Percentiles rank a stretch among this genome's conserved stretches.
These are phyloP conservation scores for Gallinago media DNA, from an alignment of 2,113 vertebrate genomes.

Conservation along the genomic window DNA sequence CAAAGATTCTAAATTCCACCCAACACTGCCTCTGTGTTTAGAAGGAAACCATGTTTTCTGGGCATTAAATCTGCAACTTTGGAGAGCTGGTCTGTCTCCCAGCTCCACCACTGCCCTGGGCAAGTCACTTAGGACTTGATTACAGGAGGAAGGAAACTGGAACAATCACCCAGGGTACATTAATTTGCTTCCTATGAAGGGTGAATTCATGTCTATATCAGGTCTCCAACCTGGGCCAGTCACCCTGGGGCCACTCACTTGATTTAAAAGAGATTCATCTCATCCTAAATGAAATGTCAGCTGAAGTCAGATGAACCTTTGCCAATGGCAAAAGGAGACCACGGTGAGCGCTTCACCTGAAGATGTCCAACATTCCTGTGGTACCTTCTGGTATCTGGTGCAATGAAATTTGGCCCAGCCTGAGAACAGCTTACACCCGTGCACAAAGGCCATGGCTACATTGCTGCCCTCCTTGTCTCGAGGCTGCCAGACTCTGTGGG, in stretches of 20 bases:
- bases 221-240: not conserved
- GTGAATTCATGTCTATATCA: not conserved
- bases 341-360: not conserved
- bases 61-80: not conserved
- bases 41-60: not conserved
- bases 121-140: not conserved
- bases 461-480: not conserved
- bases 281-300: not conserved
- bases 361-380: not conserved
- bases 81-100: not conserved
- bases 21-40: not conserved
- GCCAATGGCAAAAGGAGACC: not conserved
- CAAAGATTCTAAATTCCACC: not conserved
- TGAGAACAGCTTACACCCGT: not conserved
- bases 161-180: not conserved
- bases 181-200: not conserved
- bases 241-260: not conserved
- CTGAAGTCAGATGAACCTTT: not conserved
- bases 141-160: not conserved
- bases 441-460: not conserved
- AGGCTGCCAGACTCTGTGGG: not conserved
- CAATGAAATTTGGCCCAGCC: not conserved
- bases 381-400: not conserved
- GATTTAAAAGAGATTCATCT: not conserved
- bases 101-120: not conserved